Evolutionary conservation across 2,888 invertebrate species (phyloP).

Genomic region (Cactoblastis cactorum): DNA sequence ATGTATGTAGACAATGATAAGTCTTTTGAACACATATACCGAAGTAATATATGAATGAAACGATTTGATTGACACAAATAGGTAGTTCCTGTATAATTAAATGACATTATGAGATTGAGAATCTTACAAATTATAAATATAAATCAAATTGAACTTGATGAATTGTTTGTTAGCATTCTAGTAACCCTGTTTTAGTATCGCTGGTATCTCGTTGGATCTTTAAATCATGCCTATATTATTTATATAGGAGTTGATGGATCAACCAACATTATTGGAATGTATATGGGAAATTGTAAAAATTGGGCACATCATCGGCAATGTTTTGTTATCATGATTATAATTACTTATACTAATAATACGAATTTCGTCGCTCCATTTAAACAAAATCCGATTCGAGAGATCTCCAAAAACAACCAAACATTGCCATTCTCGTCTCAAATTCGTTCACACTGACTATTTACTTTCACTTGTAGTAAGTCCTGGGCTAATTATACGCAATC

Average conservation of each 20-base stretch:
- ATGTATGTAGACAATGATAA: slow-evolving; percentile 12
- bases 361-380: slow-evolving; percentile 23
- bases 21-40: background rate
- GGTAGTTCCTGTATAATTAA: background rate
- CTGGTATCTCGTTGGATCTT: background rate
- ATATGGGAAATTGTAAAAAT: slow-evolving; percentile 1
- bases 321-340: background rate
- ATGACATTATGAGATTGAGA: background rate
- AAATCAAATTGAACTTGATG: background rate
- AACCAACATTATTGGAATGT: slow-evolving; percentile 3
- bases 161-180: background rate
- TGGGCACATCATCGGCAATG: background rate
- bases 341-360: slow-evolving; percentile 18
- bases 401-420: slow-evolving; percentile 45
- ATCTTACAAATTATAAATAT: background rate
- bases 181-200: background rate
- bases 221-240: background rate
- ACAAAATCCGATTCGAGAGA: slow-evolving; percentile 39
- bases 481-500: background rate
- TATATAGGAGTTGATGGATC: background rate
- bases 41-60: slow-evolving; percentile 2
- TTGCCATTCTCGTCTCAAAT: slow-evolving; percentile 3
- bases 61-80: background rate
- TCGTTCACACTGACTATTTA: slow-evolving; percentile 8
- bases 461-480: background rate